phyloP scores from a whole-genome alignment of 2,888 invertebrate species.

The Marasmarcha lunaedactyla region DNA sequence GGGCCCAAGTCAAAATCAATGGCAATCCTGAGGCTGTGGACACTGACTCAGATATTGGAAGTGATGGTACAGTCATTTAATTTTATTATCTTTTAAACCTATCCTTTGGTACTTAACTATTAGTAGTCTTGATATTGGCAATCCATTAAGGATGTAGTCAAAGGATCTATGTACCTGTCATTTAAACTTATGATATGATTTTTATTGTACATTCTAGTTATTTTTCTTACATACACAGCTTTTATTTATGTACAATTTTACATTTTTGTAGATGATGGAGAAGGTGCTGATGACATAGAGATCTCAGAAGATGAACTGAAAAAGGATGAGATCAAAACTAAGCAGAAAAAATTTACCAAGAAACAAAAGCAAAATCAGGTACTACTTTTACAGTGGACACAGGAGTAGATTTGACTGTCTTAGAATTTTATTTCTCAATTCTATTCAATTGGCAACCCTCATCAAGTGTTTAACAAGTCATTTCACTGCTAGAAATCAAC shows the following conservation, averaged over 20 bases:
- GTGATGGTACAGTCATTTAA: slow-evolving; percentile 49
- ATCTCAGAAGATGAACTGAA: slow-evolving; percentile 85
- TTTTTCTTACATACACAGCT: too few species aligned
- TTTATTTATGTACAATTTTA: too few species aligned
- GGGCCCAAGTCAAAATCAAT: slow-evolving; percentile 54
- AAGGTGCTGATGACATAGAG: slow-evolving; percentile 67
- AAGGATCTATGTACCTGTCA: too few species aligned
- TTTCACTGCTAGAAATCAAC: too few species aligned
- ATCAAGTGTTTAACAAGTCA: too few species aligned
- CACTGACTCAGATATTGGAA: slow-evolving; percentile 59
- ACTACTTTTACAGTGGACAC: too few species aligned
- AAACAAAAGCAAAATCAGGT: slow-evolving; percentile 54
- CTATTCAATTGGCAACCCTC: too few species aligned
- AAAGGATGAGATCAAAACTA: slow-evolving; percentile 76
- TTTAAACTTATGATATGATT: too few species aligned
- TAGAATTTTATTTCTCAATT: neutral
- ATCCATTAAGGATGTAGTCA: too few species aligned
- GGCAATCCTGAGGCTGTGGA: slow-evolving; percentile 55
- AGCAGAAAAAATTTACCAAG: slow-evolving; percentile 71
- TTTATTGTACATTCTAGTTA: too few species aligned
- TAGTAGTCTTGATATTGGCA: too few species aligned
- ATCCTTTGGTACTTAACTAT: neutral
- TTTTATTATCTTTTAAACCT: neutral
- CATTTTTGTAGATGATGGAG: slow-evolving; percentile 28
- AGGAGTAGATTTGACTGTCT: neutral